A percentile compares a stretch with the other conserved stretches of the same genome.
Evolutionary conservation across 2,113 vertebrate genomes (phyloP).

Genomic region (Ancistrus triradiatus): DNA sequence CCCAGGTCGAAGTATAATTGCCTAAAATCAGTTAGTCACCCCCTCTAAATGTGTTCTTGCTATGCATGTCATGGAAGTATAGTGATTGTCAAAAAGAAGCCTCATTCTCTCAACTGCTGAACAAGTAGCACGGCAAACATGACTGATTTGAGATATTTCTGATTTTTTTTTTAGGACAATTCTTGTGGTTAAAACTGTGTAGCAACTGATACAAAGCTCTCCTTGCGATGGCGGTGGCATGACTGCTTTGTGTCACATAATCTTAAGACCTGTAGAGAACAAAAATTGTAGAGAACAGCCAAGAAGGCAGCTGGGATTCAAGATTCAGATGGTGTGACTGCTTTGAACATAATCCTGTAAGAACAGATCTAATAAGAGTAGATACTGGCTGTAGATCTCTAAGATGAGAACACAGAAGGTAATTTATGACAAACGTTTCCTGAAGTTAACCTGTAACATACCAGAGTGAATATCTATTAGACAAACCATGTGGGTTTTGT

Average conservation of each 20-base stretch:
- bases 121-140: background rate
- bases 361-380: background rate
- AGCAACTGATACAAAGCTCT: background rate
- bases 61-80: background rate
- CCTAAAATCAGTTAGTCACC: background rate
- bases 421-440: background rate
- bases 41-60: background rate
- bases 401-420: background rate
- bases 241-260: constrained; percentile 5
- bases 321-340: background rate
- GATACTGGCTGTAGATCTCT: background rate
- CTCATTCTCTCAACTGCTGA: background rate
- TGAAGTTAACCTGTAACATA: background rate
- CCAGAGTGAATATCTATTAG: too few species aligned
- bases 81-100: background rate
- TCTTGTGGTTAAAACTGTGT: background rate
- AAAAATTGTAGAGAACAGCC: background rate
- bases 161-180: too few species aligned
- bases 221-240: background rate
- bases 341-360: background rate
- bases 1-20: background rate
- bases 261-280: background rate
- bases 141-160: background rate
- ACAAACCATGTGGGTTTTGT: too few species aligned
- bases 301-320: background rate